A percentile compares a stretch with the other conserved stretches of the same genome.
phyloP scores from a whole-genome alignment of 2,888 invertebrate genomes.

The Cataglyphis cursor region DNA sequence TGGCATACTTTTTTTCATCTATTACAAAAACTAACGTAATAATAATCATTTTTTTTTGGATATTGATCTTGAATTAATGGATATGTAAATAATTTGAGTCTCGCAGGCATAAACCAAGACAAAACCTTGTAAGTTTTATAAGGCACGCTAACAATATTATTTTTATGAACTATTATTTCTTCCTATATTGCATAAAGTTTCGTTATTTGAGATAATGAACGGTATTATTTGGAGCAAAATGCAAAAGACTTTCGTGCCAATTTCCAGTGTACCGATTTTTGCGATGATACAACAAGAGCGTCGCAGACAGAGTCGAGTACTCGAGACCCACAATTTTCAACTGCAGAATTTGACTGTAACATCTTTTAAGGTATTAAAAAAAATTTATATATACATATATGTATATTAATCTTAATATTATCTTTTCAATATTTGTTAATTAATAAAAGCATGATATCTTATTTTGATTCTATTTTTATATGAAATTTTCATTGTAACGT shows the following conservation, averaged over 20 bases:
- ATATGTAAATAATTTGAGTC: background rate
- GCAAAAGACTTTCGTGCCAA: slow-evolving; percentile 58
- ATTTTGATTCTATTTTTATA: background rate
- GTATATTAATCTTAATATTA: background rate
- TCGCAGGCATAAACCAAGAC: background rate
- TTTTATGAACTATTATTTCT: slow-evolving; percentile 48
- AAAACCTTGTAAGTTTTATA: background rate
- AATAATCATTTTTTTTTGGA: background rate
- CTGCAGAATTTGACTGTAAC: slow-evolving; percentile 55
- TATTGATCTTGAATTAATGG: background rate
- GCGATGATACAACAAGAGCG: slow-evolving; percentile 30
- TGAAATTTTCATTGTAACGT: background rate
- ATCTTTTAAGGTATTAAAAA: slow-evolving; percentile 66
- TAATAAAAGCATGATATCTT: background rate
- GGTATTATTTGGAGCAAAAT: slow-evolving; percentile 64
- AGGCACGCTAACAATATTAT: background rate
- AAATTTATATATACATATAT: background rate
- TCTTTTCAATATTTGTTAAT: background rate
- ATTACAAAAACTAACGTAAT: background rate
- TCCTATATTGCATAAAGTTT: background rate
- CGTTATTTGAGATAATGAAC: slow-evolving; percentile 21
- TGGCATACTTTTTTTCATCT: background rate
- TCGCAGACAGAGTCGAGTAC: slow-evolving; percentile 18
- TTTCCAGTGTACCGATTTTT: slow-evolving; percentile 51
- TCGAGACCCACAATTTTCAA: slow-evolving; percentile 64